phyloP scores from a whole-genome alignment of 1,140 invertebrate species.

The Heterodera carotae region DNA sequence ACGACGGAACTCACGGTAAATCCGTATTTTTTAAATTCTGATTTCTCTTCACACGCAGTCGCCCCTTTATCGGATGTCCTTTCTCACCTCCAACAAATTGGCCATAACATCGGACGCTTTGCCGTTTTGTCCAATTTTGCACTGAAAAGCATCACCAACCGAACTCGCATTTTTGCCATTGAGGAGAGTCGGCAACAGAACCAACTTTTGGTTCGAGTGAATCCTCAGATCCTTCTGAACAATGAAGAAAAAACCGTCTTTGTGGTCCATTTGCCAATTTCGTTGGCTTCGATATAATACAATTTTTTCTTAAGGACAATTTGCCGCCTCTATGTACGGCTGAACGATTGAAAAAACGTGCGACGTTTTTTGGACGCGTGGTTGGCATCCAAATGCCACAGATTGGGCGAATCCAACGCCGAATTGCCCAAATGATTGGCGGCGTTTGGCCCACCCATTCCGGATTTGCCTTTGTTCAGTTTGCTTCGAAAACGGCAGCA shows the following conservation, averaged over 20 bases:
- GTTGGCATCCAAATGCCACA: conserved; percentile 38
- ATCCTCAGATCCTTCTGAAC: conserved; percentile 8
- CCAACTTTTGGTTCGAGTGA: conserved; percentile 19
- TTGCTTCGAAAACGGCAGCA: conserved; percentile 42
- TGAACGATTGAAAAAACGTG: conserved; percentile 32
- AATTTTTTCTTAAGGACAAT: conserved; percentile 41
- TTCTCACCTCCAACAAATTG: conserved; percentile 19
- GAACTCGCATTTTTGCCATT: conserved; percentile 41
- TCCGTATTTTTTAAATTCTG: not conserved
- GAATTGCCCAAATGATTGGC: conserved; percentile 25
- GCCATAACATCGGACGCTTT: not conserved
- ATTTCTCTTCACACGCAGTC: conserved; percentile 35
- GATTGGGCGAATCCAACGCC: conserved; percentile 36
- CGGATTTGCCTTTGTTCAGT: conserved; percentile 44
- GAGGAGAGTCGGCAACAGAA: not conserved
- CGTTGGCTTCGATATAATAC: not conserved
- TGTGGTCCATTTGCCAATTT: conserved; percentile 16
- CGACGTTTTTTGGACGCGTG: conserved; percentile 40
- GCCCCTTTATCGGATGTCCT: conserved; percentile 35
- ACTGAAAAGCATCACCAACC: conserved; percentile 35
- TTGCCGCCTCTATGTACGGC: conserved; percentile 26
- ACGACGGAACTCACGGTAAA: conserved; percentile 11
- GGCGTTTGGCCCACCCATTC: conserved; percentile 27
- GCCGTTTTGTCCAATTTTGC: conserved; percentile 22
- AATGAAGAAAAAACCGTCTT: conserved; percentile 46